Conservation (phyloP, 2,113 vertebrate genomes). For the Myotis yumanensis region DNA sequence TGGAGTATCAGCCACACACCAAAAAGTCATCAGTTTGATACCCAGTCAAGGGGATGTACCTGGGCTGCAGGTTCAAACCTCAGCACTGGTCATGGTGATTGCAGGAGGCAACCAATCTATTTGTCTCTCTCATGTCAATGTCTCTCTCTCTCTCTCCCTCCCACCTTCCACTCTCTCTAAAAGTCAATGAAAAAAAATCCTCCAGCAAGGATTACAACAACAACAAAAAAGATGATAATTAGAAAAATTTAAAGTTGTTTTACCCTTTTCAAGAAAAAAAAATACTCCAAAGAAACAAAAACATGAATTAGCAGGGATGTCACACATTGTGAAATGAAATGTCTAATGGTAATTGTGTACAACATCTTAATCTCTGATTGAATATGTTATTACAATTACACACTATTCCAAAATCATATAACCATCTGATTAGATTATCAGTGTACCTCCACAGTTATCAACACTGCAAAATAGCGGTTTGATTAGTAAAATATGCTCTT, state of each 20-base stretch:
- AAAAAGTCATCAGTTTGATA: too few relatives aligned
- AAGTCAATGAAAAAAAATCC: too few relatives aligned
- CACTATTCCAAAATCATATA: neutral
- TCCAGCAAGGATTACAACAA: too few relatives aligned
- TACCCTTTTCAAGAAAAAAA: neutral
- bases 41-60: too few relatives aligned
- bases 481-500: neutral
- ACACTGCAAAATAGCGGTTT: neutral
- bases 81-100: too few relatives aligned
- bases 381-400: neutral
- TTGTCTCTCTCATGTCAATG: too few relatives aligned
- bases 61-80: too few relatives aligned
- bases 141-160: too few relatives aligned
- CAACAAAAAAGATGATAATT: neutral
- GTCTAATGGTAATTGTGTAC: neutral
- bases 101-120: too few relatives aligned
- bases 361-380: neutral
- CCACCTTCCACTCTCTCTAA: too few relatives aligned
- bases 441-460: neutral
- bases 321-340: neutral
- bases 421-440: conserved; percentile 21
- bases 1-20: too few relatives aligned
- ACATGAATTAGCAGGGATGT: neutral
- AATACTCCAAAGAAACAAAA: neutral
- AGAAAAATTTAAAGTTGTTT: neutral